Conservation (phyloP, 2,888 invertebrate genomes). For the Calliscelio sp. region DNA sequence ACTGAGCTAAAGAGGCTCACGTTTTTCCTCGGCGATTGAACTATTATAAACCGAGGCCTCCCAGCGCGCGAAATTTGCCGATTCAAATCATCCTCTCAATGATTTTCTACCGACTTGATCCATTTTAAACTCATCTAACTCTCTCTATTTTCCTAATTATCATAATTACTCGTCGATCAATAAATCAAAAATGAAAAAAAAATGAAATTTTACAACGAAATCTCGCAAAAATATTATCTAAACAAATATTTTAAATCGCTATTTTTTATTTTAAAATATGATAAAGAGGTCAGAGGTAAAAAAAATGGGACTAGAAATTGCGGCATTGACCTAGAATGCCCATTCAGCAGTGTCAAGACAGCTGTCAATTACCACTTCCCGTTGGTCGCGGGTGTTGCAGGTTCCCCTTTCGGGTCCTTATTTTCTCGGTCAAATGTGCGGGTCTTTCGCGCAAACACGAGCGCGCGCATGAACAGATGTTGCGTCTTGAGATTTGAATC, state of each 20-base stretch:
- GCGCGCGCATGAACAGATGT: slow-evolving; percentile 47
- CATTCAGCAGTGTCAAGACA: slow-evolving; percentile 37
- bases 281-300: no score
- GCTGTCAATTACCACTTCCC: slow-evolving; percentile 51
- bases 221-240: no score
- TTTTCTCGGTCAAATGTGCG: slow-evolving; percentile 40
- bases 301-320: slow-evolving; percentile 45
- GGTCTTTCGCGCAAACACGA: slow-evolving; percentile 9
- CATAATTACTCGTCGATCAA: no score
- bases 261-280: no score
- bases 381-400: slow-evolving; percentile 33
- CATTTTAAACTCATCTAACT: no score
- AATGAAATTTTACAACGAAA: no score
- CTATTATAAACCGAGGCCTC: slow-evolving; percentile 35
- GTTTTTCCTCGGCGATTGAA: slow-evolving; percentile 20
- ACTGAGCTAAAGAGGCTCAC: slow-evolving; percentile 93
- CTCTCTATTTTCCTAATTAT: no score
- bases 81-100: slow-evolving; percentile 15
- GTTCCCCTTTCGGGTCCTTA: slow-evolving; percentile 17
- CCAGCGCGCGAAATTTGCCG: slow-evolving; percentile 52
- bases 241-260: no score
- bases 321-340: slow-evolving; percentile 55
- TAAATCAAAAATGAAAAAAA: no score
- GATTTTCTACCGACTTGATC: slow-evolving; percentile 23
- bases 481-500: slow-evolving; percentile 47